Evolutionary conservation across 2,113 vertebrate genomes (phyloP).

Genomic region (Antechinus stuartii): DNA sequence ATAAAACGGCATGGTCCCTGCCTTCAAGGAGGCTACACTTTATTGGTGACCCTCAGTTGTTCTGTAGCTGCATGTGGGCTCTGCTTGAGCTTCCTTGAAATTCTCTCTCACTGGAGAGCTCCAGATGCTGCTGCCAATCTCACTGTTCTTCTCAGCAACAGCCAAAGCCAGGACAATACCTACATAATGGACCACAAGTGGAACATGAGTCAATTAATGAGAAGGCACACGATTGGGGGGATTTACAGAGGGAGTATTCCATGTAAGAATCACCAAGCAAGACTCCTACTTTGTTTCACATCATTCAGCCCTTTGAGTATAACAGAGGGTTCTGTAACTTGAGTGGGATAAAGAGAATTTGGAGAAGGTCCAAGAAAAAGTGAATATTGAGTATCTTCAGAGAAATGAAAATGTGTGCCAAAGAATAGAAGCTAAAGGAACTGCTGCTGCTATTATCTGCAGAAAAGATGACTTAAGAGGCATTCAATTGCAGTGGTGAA

Average conservation of each 20-base stretch:
- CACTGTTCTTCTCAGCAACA: not conserved
- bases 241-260: fast-evolving
- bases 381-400: not conserved
- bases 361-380: not conserved
- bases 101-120: not conserved
- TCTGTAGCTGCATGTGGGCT: not conserved
- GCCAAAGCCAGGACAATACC: not conserved
- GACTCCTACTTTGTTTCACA: fast-evolving
- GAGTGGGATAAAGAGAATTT: not conserved
- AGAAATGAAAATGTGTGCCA: not conserved
- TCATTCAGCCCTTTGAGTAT: fast-evolving
- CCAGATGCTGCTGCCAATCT: not conserved
- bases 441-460: not conserved
- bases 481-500: not conserved
- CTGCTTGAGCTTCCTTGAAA: not conserved
- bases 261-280: not conserved
- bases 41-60: not conserved
- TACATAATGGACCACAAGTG: not conserved
- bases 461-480: not conserved
- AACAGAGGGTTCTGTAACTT: not conserved
- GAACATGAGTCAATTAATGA: not conserved
- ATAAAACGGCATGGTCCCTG: not conserved
- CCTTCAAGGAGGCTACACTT: not conserved
- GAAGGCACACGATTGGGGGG: fast-evolving
- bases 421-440: not conserved